phyloP scores from a whole-genome alignment of 1,140 invertebrate genomes.

The Cataglyphis hispanica region DNA sequence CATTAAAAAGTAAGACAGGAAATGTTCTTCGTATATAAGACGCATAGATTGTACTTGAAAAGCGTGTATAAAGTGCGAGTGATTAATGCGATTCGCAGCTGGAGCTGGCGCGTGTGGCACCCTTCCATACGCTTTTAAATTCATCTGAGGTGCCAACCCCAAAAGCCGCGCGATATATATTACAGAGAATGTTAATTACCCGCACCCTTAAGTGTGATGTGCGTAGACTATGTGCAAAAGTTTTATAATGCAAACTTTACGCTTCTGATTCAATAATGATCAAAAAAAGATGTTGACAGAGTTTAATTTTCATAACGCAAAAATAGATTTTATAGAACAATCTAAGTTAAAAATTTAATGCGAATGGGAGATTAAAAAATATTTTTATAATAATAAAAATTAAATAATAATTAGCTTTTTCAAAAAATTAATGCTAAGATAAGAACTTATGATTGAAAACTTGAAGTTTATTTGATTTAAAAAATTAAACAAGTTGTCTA shows the following conservation, averaged over 20 bases:
- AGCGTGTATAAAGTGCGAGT: constrained; percentile 71
- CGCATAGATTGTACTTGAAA: constrained; percentile 17
- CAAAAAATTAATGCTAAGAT: constrained; percentile 24
- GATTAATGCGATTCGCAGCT: constrained; percentile 86
- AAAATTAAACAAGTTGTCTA: neutral
- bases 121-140: constrained; percentile 75
- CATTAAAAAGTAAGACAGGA: neutral
- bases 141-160: constrained; percentile 79
- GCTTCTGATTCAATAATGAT: constrained; percentile 13
- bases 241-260: constrained; percentile 12
- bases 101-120: constrained; percentile 79
- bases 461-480: neutral
- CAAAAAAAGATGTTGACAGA: neutral
- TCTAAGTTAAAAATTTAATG: neutral
- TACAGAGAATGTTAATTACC: constrained; percentile 83
- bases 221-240: constrained; percentile 26
- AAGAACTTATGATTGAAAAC: constrained; percentile 26
- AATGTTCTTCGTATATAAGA: constrained; percentile 32
- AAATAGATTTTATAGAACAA: neutral
- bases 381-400: constrained; percentile 5
- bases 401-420: constrained; percentile 9
- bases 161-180: constrained; percentile 81
- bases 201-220: constrained; percentile 60
- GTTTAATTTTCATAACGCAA: neutral
- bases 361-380: neutral